A percentile compares a stretch with the other conserved stretches of the same genome.
phyloP scores from a whole-genome alignment of 1,140 invertebrate genomes.

The Halesus radiatus region DNA sequence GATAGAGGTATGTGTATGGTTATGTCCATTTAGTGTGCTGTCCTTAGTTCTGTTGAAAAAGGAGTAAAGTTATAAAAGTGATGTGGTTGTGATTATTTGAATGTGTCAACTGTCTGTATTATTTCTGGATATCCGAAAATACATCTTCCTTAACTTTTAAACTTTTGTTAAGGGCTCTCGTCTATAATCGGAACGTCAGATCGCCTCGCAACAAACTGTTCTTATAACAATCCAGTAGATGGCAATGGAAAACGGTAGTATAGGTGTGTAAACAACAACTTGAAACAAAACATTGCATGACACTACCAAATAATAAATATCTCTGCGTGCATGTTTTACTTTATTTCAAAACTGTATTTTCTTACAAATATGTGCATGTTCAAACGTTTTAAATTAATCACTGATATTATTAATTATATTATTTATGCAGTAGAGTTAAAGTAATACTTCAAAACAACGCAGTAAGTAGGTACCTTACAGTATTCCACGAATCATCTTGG shows the following conservation, averaged over 20 bases:
- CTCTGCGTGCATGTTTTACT: slow-evolving; percentile 27
- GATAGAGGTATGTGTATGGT: slow-evolving; percentile 66
- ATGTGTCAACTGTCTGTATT: slow-evolving; percentile 34
- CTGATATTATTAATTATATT: slow-evolving; percentile 12
- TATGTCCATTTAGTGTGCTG: slow-evolving; percentile 46
- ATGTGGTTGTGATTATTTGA: slow-evolving; percentile 30
- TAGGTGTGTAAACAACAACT: slow-evolving; percentile 52
- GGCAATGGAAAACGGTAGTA: slow-evolving; percentile 51
- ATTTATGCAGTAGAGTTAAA: not conserved
- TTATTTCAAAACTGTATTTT: slow-evolving; percentile 13
- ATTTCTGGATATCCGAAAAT: slow-evolving; percentile 39
- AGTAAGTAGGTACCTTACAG: not conserved
- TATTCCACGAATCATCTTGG: not conserved
- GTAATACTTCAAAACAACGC: not conserved
- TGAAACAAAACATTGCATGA: slow-evolving; percentile 51
- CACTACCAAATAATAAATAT: not conserved
- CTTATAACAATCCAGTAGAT: slow-evolving; percentile 45
- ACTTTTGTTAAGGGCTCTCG: slow-evolving; percentile 49
- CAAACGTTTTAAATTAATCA: slow-evolving; percentile 26
- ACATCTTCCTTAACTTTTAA: slow-evolving; percentile 42
- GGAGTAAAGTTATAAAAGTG: slow-evolving; percentile 28
- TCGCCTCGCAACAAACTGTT: slow-evolving; percentile 44
- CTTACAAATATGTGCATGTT: not conserved
- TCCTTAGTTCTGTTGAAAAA: slow-evolving; percentile 21
- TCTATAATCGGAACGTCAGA: slow-evolving; percentile 49